These are phyloP conservation scores for Sceloporus undulatus DNA, from an alignment of 2,113 vertebrate genomes.

Conservation along the genomic window DNA sequence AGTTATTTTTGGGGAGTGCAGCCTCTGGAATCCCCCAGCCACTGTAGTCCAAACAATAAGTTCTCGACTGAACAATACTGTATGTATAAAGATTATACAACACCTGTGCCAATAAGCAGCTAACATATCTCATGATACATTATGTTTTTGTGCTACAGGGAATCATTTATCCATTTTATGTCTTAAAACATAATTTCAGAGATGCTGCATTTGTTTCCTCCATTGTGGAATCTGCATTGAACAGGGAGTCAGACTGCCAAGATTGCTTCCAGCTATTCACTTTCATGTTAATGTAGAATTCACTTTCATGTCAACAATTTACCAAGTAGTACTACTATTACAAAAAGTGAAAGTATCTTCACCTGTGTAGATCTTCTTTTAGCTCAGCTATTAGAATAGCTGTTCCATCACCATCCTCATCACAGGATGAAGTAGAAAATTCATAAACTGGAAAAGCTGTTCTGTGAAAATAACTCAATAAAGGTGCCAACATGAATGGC, in stretches of 20 bases:
- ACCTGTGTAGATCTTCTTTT: slow-evolving; percentile 16
- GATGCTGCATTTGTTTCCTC: background rate
- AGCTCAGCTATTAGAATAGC: background rate
- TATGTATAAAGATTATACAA: background rate
- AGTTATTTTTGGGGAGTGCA: no score
- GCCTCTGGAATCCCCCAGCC: no score
- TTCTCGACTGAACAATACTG: background rate
- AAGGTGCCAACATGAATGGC: background rate
- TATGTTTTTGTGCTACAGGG: background rate
- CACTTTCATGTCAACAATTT: background rate
- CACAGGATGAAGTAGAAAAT: slow-evolving; percentile 27
- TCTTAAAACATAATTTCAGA: background rate
- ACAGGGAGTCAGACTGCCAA: background rate
- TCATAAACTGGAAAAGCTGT: slow-evolving; percentile 23
- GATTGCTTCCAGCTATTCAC: background rate
- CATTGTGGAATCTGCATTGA: background rate
- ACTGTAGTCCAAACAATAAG: no score
- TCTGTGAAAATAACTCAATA: slow-evolving; percentile 29
- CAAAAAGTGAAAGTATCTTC: background rate
- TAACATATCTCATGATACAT: background rate
- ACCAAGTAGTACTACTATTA: background rate
- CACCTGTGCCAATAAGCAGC: background rate
- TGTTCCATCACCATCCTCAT: background rate
- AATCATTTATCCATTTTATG: background rate
- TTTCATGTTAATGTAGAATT: background rate